These are phyloP conservation scores for Atopsyche davidsoni DNA, from an alignment of 1,140 invertebrate species.

Conservation along the genomic window DNA sequence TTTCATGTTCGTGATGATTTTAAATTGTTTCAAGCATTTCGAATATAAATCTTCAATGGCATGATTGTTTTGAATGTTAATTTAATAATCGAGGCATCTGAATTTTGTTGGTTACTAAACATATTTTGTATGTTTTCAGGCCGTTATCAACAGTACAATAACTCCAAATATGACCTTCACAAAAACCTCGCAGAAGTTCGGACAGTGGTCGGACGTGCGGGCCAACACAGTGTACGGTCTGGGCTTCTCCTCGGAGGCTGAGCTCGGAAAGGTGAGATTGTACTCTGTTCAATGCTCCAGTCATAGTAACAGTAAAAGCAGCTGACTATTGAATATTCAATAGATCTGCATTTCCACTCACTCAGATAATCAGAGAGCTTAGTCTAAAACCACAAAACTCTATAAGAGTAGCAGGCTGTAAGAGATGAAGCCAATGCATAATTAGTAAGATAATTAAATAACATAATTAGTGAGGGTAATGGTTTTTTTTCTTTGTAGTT, in stretches of 20 bases:
- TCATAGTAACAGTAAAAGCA: too few relatives aligned
- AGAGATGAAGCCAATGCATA: not conserved
- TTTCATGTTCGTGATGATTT: too few relatives aligned
- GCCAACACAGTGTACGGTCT: constrained; percentile 97
- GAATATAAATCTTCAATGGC: too few relatives aligned
- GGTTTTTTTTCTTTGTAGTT: constrained; percentile 59
- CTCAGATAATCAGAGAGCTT: too few relatives aligned
- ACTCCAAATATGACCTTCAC: constrained; percentile 98
- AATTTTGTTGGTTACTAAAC: too few relatives aligned
- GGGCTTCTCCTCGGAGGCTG: constrained; percentile 90
- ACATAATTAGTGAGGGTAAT: constrained; percentile 20
- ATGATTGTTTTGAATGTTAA: too few relatives aligned
- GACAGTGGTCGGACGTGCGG: constrained; percentile 95
- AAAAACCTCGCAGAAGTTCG: constrained; percentile 98
- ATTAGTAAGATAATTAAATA: constrained; percentile 12
- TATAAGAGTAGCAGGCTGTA: too few relatives aligned
- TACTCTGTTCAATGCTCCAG: not conserved
- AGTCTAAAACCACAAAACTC: too few relatives aligned
- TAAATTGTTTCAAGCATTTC: too few relatives aligned
- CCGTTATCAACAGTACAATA: constrained; percentile 96
- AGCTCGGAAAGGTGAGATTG: constrained; percentile 77
- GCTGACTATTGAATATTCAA: constrained; percentile 2
- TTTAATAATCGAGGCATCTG: too few relatives aligned
- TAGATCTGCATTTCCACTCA: too few relatives aligned
- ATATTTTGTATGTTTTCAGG: too few relatives aligned